A percentile compares a stretch with the other conserved stretches of the same genome.
These are phyloP conservation scores for Charadrius vociferus DNA, from an alignment of 2,113 vertebrate species.

Conservation along the genomic window DNA sequence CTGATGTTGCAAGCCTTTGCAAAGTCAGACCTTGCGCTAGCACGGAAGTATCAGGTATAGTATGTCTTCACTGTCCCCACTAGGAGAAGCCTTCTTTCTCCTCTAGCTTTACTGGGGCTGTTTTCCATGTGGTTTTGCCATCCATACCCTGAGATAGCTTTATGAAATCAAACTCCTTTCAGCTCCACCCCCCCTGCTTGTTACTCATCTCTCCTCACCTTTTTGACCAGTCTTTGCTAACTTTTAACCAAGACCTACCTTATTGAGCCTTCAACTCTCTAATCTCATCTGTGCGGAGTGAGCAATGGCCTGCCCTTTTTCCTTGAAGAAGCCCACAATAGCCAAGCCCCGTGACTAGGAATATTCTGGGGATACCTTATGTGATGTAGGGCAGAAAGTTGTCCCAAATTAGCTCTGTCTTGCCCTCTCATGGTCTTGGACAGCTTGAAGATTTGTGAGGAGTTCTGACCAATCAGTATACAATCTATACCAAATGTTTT, in stretches of 20 bases:
- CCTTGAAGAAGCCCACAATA: neutral
- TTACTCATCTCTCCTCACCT: neutral
- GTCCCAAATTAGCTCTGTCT: neutral
- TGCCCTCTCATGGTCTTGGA: neutral
- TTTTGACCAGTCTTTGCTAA: neutral
- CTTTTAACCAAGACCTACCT: neutral
- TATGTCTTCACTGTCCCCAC: neutral
- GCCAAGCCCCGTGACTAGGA: neutral
- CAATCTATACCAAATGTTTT: neutral
- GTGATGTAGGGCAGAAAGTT: neutral
- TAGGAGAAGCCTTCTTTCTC: neutral
- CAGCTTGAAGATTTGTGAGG: neutral
- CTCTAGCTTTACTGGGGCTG: neutral
- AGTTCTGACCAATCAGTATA: neutral
- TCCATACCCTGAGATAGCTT: neutral
- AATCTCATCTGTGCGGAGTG: neutral
- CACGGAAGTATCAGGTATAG: constrained; percentile 85
- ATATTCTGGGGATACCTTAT: neutral
- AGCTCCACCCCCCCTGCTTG: neutral
- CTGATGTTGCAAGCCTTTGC: constrained; percentile 84
- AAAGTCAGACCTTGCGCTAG: constrained; percentile 73
- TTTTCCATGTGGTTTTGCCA: neutral
- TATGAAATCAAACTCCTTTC: neutral
- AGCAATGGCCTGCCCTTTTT: neutral
- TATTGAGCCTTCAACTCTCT: neutral